Conservation (phyloP, 2,113 vertebrate species). For the Pheucticus melanocephalus region DNA sequence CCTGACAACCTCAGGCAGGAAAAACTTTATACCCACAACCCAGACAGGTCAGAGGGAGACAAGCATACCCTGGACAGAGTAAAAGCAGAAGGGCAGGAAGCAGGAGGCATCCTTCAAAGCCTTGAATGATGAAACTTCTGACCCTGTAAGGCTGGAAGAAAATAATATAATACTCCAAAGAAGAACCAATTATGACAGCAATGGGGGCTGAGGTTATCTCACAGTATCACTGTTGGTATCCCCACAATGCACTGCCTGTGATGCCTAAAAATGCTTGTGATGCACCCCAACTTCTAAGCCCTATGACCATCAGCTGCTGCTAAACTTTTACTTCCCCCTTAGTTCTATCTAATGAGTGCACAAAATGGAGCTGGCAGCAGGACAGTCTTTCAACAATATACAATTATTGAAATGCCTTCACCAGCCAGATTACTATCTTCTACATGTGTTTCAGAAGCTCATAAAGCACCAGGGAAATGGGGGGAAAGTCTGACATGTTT, state of each 20-base stretch:
- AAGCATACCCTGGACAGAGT: neutral
- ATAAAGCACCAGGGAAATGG: neutral
- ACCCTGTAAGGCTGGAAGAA: neutral
- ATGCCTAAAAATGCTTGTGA: neutral
- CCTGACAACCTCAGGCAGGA: neutral
- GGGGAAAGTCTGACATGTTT: neutral
- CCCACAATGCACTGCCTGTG: neutral
- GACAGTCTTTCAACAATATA: neutral
- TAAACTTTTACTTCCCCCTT: neutral
- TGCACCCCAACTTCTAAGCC: neutral
- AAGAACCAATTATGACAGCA: neutral
- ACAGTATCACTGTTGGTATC: neutral
- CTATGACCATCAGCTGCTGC: neutral
- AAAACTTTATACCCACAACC: neutral
- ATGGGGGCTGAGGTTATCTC: neutral
- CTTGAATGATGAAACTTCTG: neutral
- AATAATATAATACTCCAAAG: neutral
- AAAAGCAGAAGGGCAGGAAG: neutral
- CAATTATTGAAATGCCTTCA: neutral
- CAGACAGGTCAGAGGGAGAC: neutral
- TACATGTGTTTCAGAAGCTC: neutral
- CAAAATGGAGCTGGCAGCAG: slow-evolving; percentile 8
- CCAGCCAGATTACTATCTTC: neutral
- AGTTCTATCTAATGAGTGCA: neutral
- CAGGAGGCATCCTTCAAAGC: neutral